A percentile compares a stretch with the other conserved stretches of the same genome.
Evolutionary conservation across 1,140 invertebrate species (phyloP).

Genomic region (Asbolus verrucosus): DNA sequence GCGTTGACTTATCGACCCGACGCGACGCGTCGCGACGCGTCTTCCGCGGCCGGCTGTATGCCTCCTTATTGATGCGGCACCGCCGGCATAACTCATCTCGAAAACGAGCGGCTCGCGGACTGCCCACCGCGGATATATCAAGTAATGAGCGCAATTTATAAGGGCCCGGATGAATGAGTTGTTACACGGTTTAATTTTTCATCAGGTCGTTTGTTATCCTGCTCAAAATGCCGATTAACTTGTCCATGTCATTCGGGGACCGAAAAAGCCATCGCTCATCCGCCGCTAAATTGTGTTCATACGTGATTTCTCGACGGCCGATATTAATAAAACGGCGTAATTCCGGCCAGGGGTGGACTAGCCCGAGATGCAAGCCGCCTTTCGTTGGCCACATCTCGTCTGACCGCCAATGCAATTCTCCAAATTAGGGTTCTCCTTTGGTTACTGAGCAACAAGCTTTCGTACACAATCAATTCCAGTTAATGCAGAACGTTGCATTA

Average conservation of each 20-base stretch:
- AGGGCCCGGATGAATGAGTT: constrained; percentile 58
- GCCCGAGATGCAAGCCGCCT: too few species aligned
- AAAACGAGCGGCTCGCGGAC: background rate
- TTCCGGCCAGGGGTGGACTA: too few species aligned
- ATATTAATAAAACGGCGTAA: constrained; percentile 48
- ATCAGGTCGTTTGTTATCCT: constrained; percentile 59
- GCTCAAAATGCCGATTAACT: constrained; percentile 57
- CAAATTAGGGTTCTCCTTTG: too few species aligned
- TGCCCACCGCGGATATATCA: constrained; percentile 46
- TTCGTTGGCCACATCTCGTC: too few species aligned
- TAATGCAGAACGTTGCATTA: too few species aligned
- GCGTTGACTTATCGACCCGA: too few species aligned
- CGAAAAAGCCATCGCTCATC: constrained; percentile 53
- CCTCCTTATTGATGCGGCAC: background rate
- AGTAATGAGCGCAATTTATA: constrained; percentile 59
- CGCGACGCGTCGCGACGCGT: too few species aligned
- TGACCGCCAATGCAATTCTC: too few species aligned
- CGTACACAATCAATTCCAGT: too few species aligned
- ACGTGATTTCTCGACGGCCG: constrained; percentile 44
- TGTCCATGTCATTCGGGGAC: constrained; percentile 54
- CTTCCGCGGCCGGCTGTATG: too few species aligned
- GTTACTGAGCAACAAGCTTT: too few species aligned
- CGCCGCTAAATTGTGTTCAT: constrained; percentile 49
- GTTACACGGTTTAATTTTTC: constrained; percentile 59
- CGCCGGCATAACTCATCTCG: background rate